phyloP scores from a whole-genome alignment of 2,113 vertebrate species.

The Pardalotus punctatus region DNA sequence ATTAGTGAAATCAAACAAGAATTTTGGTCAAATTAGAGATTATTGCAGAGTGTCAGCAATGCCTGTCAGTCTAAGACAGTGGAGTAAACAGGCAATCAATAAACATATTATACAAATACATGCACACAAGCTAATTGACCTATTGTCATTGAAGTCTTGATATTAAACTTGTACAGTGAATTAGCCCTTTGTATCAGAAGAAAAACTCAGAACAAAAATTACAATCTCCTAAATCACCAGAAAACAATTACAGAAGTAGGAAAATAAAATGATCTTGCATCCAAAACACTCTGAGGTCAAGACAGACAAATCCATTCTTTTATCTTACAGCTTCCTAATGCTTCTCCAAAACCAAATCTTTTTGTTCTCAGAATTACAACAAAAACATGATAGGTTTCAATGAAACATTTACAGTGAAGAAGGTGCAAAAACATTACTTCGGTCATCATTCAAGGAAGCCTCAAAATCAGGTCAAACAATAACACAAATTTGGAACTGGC shows the following conservation, averaged over 20 bases:
- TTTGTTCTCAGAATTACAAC: background rate
- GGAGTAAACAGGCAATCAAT: background rate
- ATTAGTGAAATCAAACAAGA: background rate
- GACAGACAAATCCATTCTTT: background rate
- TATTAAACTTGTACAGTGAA: background rate
- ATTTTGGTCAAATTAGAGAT: background rate
- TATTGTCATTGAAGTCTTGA: background rate
- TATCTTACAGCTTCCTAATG: background rate
- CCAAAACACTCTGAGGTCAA: background rate
- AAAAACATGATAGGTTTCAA: background rate
- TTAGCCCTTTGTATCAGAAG: background rate
- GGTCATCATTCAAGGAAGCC: background rate
- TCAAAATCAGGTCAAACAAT: constrained; percentile 1
- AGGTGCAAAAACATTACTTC: background rate
- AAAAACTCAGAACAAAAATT: background rate
- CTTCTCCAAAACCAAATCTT: background rate
- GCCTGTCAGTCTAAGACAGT: background rate
- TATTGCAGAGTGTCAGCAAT: background rate
- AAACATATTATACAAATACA: background rate
- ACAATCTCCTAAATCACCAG: background rate
- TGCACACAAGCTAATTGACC: background rate
- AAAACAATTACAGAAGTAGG: background rate
- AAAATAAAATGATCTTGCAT: background rate
- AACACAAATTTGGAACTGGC: background rate
- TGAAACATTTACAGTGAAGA: background rate